These are phyloP conservation scores for Caranx melampygus DNA, from an alignment of 2,113 vertebrate species.

Conservation along the genomic window DNA sequence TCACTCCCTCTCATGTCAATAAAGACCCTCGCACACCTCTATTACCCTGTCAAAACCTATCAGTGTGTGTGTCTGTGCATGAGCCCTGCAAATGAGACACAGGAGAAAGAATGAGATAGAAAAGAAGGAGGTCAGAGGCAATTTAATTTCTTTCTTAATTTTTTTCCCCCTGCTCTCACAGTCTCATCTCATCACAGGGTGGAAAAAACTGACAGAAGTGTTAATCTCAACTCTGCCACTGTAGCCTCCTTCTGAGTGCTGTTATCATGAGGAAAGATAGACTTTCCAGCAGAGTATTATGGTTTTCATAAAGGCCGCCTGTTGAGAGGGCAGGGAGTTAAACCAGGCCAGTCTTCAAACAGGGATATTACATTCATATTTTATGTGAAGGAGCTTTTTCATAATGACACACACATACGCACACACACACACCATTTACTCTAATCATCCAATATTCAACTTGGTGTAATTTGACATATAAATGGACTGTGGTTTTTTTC, in stretches of 20 bases:
- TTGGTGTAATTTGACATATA: neutral
- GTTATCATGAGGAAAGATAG: slow-evolving; percentile 35
- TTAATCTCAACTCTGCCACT: slow-evolving; percentile 48
- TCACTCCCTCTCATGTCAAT: slow-evolving; percentile 41
- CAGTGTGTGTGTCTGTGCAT: slow-evolving; percentile 20
- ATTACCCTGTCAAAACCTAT: slow-evolving; percentile 41
- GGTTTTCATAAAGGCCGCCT: slow-evolving; percentile 40
- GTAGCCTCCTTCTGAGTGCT: slow-evolving; percentile 20
- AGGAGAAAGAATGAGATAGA: slow-evolving; percentile 25
- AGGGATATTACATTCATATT: slow-evolving; percentile 51
- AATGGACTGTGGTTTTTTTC: neutral
- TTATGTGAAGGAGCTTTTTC: slow-evolving; percentile 13
- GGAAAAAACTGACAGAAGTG: slow-evolving; percentile 20
- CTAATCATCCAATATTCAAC: slow-evolving; percentile 16
- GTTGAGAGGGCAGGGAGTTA: slow-evolving; percentile 9
- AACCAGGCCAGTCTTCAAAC: slow-evolving; percentile 43
- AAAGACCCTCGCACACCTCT: slow-evolving; percentile 27
- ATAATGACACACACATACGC: neutral
- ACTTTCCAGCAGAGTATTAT: slow-evolving; percentile 19
- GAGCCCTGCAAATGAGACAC: slow-evolving; percentile 36
- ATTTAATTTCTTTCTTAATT: slow-evolving; percentile 48
- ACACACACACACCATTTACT: neutral
- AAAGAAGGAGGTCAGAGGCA: slow-evolving; percentile 28
- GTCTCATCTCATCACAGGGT: slow-evolving; percentile 35
- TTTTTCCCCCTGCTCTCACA: slow-evolving; percentile 15